Conservation (phyloP, 2,888 invertebrate species). For the Brenthis hecate region DNA sequence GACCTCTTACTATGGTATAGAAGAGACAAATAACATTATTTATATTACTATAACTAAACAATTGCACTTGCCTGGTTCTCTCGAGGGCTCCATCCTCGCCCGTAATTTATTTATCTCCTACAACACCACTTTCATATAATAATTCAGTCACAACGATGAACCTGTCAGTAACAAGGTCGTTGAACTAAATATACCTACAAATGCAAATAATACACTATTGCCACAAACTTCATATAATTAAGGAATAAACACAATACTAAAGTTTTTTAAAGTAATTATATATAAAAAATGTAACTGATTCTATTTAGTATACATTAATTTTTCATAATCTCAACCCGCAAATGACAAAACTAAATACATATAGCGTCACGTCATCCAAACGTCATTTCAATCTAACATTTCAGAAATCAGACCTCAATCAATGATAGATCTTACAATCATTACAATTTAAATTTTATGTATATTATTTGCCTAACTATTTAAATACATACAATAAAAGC, state of each 20-base stretch:
- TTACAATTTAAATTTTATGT: neutral
- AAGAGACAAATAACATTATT: neutral
- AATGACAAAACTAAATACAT: conserved; percentile 60
- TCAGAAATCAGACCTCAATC: neutral
- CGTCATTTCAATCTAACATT: conserved; percentile 37
- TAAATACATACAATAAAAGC: too few species aligned
- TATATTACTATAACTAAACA: neutral
- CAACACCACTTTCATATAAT: conserved; percentile 75
- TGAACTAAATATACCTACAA: conserved; percentile 81
- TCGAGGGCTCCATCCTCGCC: conserved; percentile 77
- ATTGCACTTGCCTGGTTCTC: conserved; percentile 71
- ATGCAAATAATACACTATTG: conserved; percentile 59
- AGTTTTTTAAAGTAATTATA: conserved; percentile 33
- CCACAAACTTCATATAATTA: conserved; percentile 49
- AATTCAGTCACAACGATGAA: conserved; percentile 77
- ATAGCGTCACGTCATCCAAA: conserved; percentile 69
- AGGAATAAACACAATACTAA: conserved; percentile 47
- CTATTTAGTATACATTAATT: conserved; percentile 44
- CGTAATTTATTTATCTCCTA: conserved; percentile 61
- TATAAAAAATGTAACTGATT: conserved; percentile 36
- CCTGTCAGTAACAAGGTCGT: conserved; percentile 83
- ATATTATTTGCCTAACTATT: too few species aligned
- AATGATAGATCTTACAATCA: neutral
- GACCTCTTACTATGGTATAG: neutral
- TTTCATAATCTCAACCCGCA: conserved; percentile 48